A percentile compares a stretch with the other conserved stretches of the same genome.
phyloP scores from a whole-genome alignment of 2,797 vertebrate genomes.

The Onychomys torridus region DNA sequence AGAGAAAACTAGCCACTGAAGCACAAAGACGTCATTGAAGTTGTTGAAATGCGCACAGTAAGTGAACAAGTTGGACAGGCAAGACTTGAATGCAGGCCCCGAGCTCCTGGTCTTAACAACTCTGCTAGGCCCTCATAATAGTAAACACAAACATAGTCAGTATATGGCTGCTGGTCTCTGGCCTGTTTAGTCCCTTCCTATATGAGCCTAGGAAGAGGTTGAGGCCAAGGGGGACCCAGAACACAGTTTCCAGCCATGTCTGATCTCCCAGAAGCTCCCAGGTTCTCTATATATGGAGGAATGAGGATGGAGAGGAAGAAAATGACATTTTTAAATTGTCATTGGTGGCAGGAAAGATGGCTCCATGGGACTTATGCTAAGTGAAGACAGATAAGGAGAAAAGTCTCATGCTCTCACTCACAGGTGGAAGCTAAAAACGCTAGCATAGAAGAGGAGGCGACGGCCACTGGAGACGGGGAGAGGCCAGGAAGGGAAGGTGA shows the following conservation, averaged over 20 bases:
- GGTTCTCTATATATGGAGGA: neutral
- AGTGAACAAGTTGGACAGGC: neutral
- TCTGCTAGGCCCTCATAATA: accelerated
- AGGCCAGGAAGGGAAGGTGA: neutral
- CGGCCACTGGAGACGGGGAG: neutral
- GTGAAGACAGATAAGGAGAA: neutral
- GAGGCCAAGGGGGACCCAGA: neutral
- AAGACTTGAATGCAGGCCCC: neutral
- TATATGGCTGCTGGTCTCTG: neutral
- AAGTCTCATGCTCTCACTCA: neutral
- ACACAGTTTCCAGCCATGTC: neutral
- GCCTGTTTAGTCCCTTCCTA: neutral
- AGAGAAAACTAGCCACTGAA: neutral
- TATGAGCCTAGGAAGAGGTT: neutral
- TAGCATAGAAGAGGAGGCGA: neutral
- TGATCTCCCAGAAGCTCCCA: neutral
- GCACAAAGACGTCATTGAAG: neutral
- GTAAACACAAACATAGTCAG: neutral
- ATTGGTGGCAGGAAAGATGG: neutral
- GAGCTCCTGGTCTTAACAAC: neutral
- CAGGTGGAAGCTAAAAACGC: neutral
- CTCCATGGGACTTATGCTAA: neutral
- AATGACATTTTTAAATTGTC: neutral
- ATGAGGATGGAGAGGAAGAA: neutral
- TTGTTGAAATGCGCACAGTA: neutral